phyloP scores from a whole-genome alignment of 2,888 invertebrate species.

The Drosophila demipolita region DNA sequence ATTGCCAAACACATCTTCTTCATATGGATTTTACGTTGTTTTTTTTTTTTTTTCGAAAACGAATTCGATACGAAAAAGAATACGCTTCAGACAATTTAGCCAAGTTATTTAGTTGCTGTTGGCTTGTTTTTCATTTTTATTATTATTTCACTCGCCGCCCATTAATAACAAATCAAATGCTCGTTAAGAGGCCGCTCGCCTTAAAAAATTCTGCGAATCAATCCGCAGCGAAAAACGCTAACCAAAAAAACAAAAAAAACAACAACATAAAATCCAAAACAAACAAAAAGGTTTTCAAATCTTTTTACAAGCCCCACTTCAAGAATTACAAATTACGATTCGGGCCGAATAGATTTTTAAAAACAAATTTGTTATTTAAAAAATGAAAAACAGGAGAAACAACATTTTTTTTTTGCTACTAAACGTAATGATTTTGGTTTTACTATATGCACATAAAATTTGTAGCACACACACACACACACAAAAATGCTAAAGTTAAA shows the following conservation, averaged over 20 bases:
- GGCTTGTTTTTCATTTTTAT: constrained; percentile 19
- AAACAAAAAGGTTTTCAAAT: constrained; percentile 9
- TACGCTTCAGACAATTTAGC: constrained; percentile 22
- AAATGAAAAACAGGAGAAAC: not conserved
- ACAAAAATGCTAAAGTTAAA: not conserved
- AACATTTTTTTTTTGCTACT: not conserved
- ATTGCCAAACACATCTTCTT: constrained; percentile 31
- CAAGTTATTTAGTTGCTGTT: constrained; percentile 36
- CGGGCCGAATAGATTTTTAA: not conserved
- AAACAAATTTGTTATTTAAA: not conserved
- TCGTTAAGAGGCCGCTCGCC: constrained; percentile 55
- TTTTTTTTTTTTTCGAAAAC: no score
- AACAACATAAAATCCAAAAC: not conserved
- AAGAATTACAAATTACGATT: not conserved
- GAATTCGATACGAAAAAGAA: constrained; percentile 13
- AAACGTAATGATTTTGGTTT: not conserved
- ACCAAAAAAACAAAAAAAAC: not conserved
- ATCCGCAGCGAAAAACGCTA: constrained; percentile 24
- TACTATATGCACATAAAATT: not conserved
- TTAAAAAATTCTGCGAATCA: constrained; percentile 57
- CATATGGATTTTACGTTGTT: not conserved
- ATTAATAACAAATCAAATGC: constrained; percentile 72
- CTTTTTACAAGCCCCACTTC: not conserved
- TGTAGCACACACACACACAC: not conserved
- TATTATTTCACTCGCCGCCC: constrained; percentile 33